Base-by-base conservation (phyloP, 2,888 invertebrate genomes). In the Gnatocerus cornutus region DNA sequence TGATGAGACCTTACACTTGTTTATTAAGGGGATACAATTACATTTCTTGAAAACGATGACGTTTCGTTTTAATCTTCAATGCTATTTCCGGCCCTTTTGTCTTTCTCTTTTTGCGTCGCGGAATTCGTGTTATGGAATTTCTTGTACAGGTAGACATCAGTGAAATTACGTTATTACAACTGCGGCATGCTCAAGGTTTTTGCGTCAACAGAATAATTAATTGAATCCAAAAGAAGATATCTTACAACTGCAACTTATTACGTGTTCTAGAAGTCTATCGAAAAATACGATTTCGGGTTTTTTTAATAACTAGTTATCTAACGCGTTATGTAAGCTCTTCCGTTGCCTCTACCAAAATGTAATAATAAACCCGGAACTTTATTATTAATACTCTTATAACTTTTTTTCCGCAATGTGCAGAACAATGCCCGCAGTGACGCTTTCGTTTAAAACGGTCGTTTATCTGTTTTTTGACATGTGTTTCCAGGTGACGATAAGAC, bases 171-270 rank as follows among this genome's bases (percentile, higher is more conserved):
- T 48, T 69, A 50, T 45, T 68, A 56, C 68, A 55, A 41, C 55
- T 63, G 62, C 39, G 46, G 68, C 62, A 39, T 66, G 45, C 53
- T 62, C 71, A 67, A 71, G 71, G 67, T 46, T 58, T 43, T 52
- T 67, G 52, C 71, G 71, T 71, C 71, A 68, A 52, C 41, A 29
- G 68, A 67, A 68, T 71, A 71, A 63, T 71, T 71, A 71, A 71
- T 68, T 67, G 45, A 63, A 63, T 39, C 46, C 64, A 16, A 69
- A 69, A 63, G 59, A 67, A 46, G 70, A 71, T 58, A 30, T 68
- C 71, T 58, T 71, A 71, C 59, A 59, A 68, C 50, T 50, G 62
- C 53, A 69, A 61, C 48, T 50, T 43, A 52, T 29, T 7, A 41
- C 27, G n/a, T 29, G 56, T 21, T 37, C 55, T 33, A 52, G 52